Percentiles rank a stretch among this genome's conserved stretches.
Conservation (phyloP, 2,113 vertebrate species). For the Chloropsis cyanopogon region DNA sequence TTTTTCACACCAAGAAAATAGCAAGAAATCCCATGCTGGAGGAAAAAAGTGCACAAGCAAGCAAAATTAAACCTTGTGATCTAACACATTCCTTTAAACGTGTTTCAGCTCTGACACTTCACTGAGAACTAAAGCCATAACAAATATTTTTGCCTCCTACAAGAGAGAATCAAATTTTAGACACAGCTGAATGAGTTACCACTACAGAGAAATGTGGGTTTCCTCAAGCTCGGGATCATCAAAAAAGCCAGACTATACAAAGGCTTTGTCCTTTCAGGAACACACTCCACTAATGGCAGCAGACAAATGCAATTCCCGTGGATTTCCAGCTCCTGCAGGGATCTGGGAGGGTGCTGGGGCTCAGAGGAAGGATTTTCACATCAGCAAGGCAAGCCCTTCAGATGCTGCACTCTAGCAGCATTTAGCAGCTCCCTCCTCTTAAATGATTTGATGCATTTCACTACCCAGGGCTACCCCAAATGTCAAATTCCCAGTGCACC, state of each 20-base stretch:
- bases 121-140: background rate
- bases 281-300: background rate
- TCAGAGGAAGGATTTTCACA: background rate
- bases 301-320: background rate
- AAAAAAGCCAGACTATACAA: background rate
- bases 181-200: background rate
- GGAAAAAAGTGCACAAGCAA: background rate
- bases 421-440: background rate
- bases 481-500: background rate
- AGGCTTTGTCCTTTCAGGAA: background rate
- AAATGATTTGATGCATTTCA: background rate
- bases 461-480: background rate
- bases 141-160: conserved; percentile 19
- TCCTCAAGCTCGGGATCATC: background rate
- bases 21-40: background rate
- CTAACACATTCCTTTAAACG: background rate
- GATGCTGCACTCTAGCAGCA: background rate
- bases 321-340: background rate
- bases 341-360: background rate
- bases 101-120: background rate
- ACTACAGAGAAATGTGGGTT: background rate
- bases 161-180: background rate
- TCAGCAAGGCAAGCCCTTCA: background rate
- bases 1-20: background rate
- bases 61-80: conserved; percentile 13